These are phyloP conservation scores for Cephalopachus bancanus DNA, from an alignment of 2,797 vertebrate genomes.

Conservation along the genomic window DNA sequence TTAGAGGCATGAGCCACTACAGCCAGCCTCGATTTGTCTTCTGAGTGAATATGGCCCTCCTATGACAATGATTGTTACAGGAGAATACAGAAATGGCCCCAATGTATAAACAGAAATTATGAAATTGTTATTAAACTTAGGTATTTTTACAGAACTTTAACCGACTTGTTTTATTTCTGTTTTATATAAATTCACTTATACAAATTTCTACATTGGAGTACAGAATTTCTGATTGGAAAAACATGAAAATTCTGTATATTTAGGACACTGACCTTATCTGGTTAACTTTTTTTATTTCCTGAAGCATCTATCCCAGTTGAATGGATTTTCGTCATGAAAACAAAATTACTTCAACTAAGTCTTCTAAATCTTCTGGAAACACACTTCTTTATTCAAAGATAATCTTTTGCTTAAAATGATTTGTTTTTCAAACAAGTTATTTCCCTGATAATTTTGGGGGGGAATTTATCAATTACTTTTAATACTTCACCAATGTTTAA, in stretches of 20 bases:
- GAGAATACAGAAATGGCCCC: neutral
- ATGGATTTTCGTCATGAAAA: slow-evolving; percentile 8
- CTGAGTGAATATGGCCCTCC: neutral
- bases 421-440: slow-evolving; percentile 19
- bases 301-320: neutral
- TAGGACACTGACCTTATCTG: neutral
- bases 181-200: slow-evolving; percentile 6
- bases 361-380: neutral
- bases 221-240: neutral
- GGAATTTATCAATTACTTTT: neutral
- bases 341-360: slow-evolving; percentile 27
- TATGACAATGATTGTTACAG: neutral
- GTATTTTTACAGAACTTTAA: slow-evolving; percentile 29
- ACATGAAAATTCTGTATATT: neutral
- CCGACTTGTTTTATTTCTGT: neutral
- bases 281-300: slow-evolving; percentile 21
- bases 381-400: slow-evolving; percentile 13
- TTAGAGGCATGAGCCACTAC: too few relatives aligned
- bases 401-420: slow-evolving; percentile 49
- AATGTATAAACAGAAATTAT: neutral
- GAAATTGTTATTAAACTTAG: neutral
- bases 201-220: neutral
- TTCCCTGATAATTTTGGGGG: neutral
- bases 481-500: neutral
- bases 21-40: neutral